Evolutionary conservation across 2,888 invertebrate species (phyloP), one percentile per base, ranked within the genome.

Genomic region (Phragmatobia fuliginosa): DNA sequence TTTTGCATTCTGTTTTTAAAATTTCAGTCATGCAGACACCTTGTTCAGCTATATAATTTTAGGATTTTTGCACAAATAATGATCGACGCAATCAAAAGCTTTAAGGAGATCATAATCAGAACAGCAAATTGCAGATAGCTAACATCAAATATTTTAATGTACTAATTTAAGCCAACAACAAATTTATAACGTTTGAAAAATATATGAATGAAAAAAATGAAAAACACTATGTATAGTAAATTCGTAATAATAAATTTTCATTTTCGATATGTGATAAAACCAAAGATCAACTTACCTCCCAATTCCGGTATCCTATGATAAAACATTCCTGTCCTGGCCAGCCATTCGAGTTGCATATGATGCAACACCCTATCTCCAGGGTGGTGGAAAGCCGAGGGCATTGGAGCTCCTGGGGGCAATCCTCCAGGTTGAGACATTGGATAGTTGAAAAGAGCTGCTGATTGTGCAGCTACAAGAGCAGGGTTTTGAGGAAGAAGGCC

Each of bases 321-420:
- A 80, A 98, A 96, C 98, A 99, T 98, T 33, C 98, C 98, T 6
- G 98, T 98, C 82, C 98, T 96, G 8, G 99, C 98, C 76, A 99
- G 95, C 97, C 98, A 98, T 91, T 99, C 99, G 76, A 98, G 95
- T 90, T 98, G 98, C 95, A 97, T 97, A 83, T 97, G 97, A 83
- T 97, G 97, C 52, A 97, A 95, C 68, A 97, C 97, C 41, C 94
- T 73, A 82, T 94, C 93, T 0, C 92, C 94, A 0, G 94, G 95
- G 83, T 93, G 93, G 87, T 94, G 92, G 90, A 95, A 93, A 18
- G 95, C 93, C 0, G 94, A 91, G 62, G 96, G 95, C 83, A 96
- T 88, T 32, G 96, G 95, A 78, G 92, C 95, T 1, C 95, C 93
- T 0, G 90, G 89, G 5, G 87, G 90, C 36, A 89, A 67, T 14